phyloP scores from a whole-genome alignment of 2,888 invertebrate species.

The Malthinus seriepunctatus region DNA sequence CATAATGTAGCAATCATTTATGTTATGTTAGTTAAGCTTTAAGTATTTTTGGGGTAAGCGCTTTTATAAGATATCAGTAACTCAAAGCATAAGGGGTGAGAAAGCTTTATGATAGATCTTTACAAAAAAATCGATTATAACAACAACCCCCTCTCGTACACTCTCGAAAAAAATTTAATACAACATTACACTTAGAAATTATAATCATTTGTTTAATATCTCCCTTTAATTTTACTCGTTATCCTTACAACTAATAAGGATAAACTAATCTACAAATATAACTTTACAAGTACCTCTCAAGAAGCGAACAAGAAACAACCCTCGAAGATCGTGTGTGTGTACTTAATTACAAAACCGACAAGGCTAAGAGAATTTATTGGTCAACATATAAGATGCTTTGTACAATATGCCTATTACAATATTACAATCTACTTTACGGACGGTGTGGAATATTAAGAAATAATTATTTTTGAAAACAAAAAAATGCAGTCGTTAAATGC shows the following conservation, averaged over 20 bases:
- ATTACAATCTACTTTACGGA: slow-evolving; percentile 27
- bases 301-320: slow-evolving; percentile 21
- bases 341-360: slow-evolving; percentile 41
- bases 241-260: not conserved
- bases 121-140: slow-evolving; percentile 13
- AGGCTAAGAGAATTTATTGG: slow-evolving; percentile 40
- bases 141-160: not conserved
- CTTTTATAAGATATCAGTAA: slow-evolving; percentile 41
- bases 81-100: slow-evolving; percentile 43
- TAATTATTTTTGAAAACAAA: too few species aligned
- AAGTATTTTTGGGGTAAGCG: slow-evolving; percentile 15
- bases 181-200: not conserved
- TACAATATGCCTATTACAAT: slow-evolving; percentile 30
- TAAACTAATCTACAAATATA: not conserved
- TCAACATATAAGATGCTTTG: slow-evolving; percentile 36
- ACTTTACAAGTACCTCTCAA: slow-evolving; percentile 1
- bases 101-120: slow-evolving; percentile 45
- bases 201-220: not conserved
- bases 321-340: slow-evolving; percentile 34
- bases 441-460: slow-evolving; percentile 10
- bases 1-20: slow-evolving; percentile 17
- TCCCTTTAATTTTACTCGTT: not conserved
- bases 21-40: slow-evolving; percentile 18
- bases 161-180: not conserved
- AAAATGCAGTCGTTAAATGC: too few species aligned